Evolutionary conservation across 1,140 invertebrate genomes (phyloP).

Genomic region (Carposina sasakii): DNA sequence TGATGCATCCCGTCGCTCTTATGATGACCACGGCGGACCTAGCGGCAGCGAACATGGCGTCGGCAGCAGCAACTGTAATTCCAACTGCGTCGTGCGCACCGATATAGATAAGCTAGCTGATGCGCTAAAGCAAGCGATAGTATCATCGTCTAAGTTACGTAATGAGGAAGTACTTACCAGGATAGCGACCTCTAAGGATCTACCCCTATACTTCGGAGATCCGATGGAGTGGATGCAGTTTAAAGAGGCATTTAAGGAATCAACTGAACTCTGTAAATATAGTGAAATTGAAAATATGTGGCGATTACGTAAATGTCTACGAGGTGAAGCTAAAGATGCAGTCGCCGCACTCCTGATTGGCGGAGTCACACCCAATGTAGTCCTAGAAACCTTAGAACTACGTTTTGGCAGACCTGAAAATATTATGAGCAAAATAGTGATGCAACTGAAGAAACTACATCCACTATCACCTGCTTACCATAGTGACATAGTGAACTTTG

Average conservation of each 20-base stretch:
- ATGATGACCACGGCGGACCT: too few relatives aligned
- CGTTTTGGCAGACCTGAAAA: conserved; percentile 19
- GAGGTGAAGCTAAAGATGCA: conserved; percentile 25
- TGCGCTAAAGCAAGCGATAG: too few relatives aligned
- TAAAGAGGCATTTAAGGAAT: too few relatives aligned
- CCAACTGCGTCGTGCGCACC: too few relatives aligned
- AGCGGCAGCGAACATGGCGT: too few relatives aligned
- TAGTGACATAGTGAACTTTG: neutral
- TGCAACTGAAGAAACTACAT: neutral
- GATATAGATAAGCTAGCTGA: too few relatives aligned
- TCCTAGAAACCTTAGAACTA: conserved; percentile 25
- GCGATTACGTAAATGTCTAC: conserved; percentile 21
- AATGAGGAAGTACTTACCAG: too few relatives aligned
- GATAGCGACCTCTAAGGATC: too few relatives aligned
- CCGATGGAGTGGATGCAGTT: conserved; percentile 1
- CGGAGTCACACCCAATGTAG: conserved; percentile 14
- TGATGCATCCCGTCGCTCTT: too few relatives aligned
- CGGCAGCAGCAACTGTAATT: too few relatives aligned
- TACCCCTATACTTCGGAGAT: neutral
- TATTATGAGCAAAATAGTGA: neutral
- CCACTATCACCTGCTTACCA: neutral
- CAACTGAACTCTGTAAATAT: neutral
- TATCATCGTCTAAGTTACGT: too few relatives aligned
- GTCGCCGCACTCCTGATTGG: conserved; percentile 24
- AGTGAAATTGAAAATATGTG: conserved; percentile 15